These are phyloP conservation scores for Pammene fasciana DNA, from an alignment of 2,888 invertebrate species.

Conservation along the genomic window DNA sequence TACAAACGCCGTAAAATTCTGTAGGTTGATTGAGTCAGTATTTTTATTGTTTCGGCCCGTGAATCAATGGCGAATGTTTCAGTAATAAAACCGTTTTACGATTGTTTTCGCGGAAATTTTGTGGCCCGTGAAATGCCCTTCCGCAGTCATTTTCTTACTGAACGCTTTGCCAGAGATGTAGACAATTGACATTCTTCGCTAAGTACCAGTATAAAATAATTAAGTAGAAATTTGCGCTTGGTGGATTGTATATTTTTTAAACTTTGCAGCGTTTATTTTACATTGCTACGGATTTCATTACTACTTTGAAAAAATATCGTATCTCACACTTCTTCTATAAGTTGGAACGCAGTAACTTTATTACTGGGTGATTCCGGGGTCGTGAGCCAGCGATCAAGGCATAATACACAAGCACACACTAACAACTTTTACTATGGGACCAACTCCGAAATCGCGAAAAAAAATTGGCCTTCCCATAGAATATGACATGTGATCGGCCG, in stretches of 20 bases:
- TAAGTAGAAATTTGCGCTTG: neutral
- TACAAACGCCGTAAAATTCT: slow-evolving; percentile 75
- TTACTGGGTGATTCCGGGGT: too few relatives aligned
- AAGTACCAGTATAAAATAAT: slow-evolving; percentile 43
- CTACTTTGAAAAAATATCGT: too few relatives aligned
- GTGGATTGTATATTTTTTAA: neutral
- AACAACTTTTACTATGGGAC: too few relatives aligned
- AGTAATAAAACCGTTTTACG: slow-evolving; percentile 81
- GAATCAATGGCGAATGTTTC: slow-evolving; percentile 82
- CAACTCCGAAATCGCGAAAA: too few relatives aligned
- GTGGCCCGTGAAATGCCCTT: slow-evolving; percentile 79
- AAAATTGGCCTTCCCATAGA: too few relatives aligned
- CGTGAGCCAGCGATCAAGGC: too few relatives aligned
- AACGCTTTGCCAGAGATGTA: slow-evolving; percentile 47
- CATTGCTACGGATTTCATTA: too few relatives aligned
- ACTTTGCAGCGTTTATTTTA: too few relatives aligned
- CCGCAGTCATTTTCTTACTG: slow-evolving; percentile 71
- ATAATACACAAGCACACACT: too few relatives aligned
- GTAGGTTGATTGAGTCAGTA: slow-evolving; percentile 82
- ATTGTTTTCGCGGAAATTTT: slow-evolving; percentile 82
- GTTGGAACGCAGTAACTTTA: too few relatives aligned
- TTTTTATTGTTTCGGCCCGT: slow-evolving; percentile 81
- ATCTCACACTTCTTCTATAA: too few relatives aligned
- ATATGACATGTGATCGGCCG: too few relatives aligned
- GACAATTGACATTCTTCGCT: slow-evolving; percentile 39